Base-by-base conservation (phyloP, 2,888 invertebrate genomes). In the Heliconius ethilla region DNA sequence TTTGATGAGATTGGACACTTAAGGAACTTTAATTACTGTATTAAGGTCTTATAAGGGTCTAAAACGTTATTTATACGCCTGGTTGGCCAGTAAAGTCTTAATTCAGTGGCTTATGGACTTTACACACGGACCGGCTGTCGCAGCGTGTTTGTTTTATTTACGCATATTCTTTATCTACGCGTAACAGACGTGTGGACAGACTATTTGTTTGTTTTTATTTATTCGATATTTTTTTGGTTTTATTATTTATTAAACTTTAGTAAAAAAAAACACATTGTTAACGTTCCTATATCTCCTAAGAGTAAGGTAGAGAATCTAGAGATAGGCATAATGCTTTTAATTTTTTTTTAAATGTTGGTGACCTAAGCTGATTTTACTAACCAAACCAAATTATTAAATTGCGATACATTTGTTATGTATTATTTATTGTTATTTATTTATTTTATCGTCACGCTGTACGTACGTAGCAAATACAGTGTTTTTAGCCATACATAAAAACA, bases 1-100 rank as follows among this genome's bases (percentile, higher is more conserved):
- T 79, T 75, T 80, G 81, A 80, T 81, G 81, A 79, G 81, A 75
- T 79, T 25, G 37, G 79, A 77, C 78, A 79, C 65, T 80, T 78
- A 33, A 74, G 67, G 78, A 74, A 79, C 70, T 79, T 78, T 82
- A 82, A 81, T 81, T 80, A 75, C 81, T 76, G 76, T 75, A 76
- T 80, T 82, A 78, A 79, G 70, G 45, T 75, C 81, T 70, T 76
- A 82, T 81, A 81, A 77, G 80, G 81, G 5, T 27, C 69, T 76
- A 69, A 72, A 79, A 70, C 77, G 81, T 79, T 80, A 81, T 81
- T 81, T 79, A 81, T 79, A 80, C 79, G 63, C 70, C 77, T 22
- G 63, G 69, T 45, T 22, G 22, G 65, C 59, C 62, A 33, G 59
- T 79, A 22, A 79, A 77, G 65, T 79, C 80, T 80, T 70, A 76